These are phyloP conservation scores for Hycleus phaleratus DNA, from an alignment of 1,140 invertebrate species.

Conservation along the genomic window DNA sequence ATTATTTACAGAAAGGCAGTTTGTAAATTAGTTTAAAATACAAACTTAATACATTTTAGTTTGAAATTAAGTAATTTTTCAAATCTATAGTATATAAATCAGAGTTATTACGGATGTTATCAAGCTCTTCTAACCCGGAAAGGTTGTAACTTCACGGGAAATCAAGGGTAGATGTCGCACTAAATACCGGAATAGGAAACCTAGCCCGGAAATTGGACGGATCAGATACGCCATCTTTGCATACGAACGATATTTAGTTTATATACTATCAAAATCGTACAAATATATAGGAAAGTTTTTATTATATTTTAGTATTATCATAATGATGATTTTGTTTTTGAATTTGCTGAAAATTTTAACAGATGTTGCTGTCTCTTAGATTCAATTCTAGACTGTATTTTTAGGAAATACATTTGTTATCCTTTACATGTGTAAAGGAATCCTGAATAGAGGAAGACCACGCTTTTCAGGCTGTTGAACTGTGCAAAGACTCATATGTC, in stretches of 20 bases:
- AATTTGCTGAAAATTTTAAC: too few relatives aligned
- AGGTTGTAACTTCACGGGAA: slow-evolving; percentile 17
- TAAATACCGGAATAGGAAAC: slow-evolving; percentile 32
- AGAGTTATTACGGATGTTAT: slow-evolving; percentile 19
- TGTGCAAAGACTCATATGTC: slow-evolving; percentile 22
- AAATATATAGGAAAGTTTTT: too few relatives aligned
- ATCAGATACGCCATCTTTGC: slow-evolving; percentile 20
- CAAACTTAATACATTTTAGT: too few relatives aligned
- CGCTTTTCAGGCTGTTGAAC: slow-evolving; percentile 18
- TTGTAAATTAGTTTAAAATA: too few relatives aligned
- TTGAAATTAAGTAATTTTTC: slow-evolving; percentile 20
- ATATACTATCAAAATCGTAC: too few relatives aligned
- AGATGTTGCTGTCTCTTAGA: too few relatives aligned
- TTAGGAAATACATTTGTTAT: neutral
- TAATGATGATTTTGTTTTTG: too few relatives aligned
- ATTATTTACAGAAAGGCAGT: too few relatives aligned
- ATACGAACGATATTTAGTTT: slow-evolving; percentile 16
- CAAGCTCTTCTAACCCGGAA: slow-evolving; percentile 11
- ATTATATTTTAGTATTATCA: too few relatives aligned
- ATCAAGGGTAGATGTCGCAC: slow-evolving; percentile 24
- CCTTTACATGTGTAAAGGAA: slow-evolving; percentile 14
- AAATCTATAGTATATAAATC: neutral
- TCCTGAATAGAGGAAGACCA: slow-evolving; percentile 8
- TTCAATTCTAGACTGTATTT: too few relatives aligned
- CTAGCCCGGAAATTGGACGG: slow-evolving; percentile 29